Evolutionary conservation across 2,888 invertebrate species (phyloP), one percentile per base, ranked within the genome.

Genomic region (Magallana nippona): DNA sequence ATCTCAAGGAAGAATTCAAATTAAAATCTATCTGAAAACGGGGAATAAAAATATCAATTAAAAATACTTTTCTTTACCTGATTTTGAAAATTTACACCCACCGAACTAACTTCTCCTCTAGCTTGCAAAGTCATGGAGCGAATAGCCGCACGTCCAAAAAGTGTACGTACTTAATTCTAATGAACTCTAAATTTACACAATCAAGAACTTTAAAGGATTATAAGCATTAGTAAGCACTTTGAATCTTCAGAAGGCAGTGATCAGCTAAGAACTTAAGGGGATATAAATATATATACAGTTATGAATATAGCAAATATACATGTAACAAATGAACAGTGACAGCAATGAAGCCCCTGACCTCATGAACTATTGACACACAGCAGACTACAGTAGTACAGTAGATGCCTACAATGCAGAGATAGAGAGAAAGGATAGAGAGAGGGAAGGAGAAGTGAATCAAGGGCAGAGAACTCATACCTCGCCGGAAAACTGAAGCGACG

Each of bases 401-500:
- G 56, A 27, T 55, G 78, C 57, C 60, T 56, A 57, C 15, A 44
- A 32, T 58, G 78, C 58, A 57, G 27, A 56, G 58, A 55, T n/a
- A 17, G 56, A 32, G 17, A 79, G 19, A 58, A 19, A 57, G 56
- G 22, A 57, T 27, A 32, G 27, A 27, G 17, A 57, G 56, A 55
- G 17, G 19, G 56, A 15, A 19, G 56, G 17, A 32, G n/a, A n/a
- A n/a, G 56, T 15, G 55, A n/a, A n/a, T 32, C 27, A 62, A 60
- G 71, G 77, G 77, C 71, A 60, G 77, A 80, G 71, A 63, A 71
- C 71, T 80, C 83, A 56, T 83, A 83, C 83, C 83, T 83, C 62
- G 55, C 58, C 22, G 83, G 83, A 77, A 83, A 83, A 71, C 83
- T 83, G 71, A 80, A 79, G 56, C 83, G 80, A 56, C 83, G 78